Conservation (phyloP, 2,113 vertebrate species). For the Rhinoderma darwinii region DNA sequence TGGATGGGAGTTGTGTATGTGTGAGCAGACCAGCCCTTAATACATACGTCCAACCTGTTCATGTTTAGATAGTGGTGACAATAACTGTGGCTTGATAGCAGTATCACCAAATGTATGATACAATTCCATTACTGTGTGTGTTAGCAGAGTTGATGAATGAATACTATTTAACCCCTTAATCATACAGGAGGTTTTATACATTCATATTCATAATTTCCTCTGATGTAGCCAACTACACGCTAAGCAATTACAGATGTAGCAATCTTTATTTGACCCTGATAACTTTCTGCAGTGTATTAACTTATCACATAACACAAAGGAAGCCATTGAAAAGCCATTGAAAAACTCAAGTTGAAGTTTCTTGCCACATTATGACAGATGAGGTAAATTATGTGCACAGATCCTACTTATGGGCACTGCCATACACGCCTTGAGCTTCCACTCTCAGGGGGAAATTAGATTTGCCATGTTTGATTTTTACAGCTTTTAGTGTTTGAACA, state of each 20-base stretch:
- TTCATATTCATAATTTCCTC: neutral
- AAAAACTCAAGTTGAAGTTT: too few relatives aligned
- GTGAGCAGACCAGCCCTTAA: neutral
- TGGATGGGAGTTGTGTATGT: neutral
- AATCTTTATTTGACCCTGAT: too few relatives aligned
- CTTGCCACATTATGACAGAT: too few relatives aligned
- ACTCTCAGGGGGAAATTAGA: neutral
- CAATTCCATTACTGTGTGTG: neutral
- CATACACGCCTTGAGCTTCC: neutral
- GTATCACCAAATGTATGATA: neutral
- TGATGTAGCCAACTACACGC: too few relatives aligned
- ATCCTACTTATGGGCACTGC: neutral
- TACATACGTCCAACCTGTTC: slow-evolving; percentile 8
- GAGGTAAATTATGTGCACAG: neutral
- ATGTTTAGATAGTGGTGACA: neutral
- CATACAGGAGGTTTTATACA: neutral
- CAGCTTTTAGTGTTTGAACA: neutral
- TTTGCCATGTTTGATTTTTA: neutral
- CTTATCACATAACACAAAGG: too few relatives aligned
- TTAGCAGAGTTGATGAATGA: neutral
- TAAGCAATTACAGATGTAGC: too few relatives aligned
- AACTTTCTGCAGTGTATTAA: too few relatives aligned
- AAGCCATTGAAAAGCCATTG: too few relatives aligned
- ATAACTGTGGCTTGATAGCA: neutral
- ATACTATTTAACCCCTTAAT: neutral